Base-by-base conservation (phyloP, 1,140 invertebrate genomes). In the Telenomus remus region DNA sequence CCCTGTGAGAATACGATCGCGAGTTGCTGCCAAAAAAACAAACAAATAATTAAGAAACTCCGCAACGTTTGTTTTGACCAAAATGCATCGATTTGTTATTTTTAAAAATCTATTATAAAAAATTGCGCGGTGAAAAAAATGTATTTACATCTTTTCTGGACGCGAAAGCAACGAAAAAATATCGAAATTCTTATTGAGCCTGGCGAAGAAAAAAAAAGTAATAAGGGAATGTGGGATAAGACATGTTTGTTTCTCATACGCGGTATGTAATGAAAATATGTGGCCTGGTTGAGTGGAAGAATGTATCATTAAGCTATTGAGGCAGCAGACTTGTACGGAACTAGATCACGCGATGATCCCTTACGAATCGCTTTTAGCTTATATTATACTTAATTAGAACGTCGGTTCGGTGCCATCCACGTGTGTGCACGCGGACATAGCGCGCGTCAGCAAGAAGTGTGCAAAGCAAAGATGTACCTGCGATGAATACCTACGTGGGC, bases 381-480 rank as follows among this genome's bases (percentile, higher is more conserved):
- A 57, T 73, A 74, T 78, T 78, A 69, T 81, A 56, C 60, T 79
- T 83, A 84, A 84, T 85, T 84, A 82, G 73, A 80, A 81, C 75
- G 82, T 83, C 81, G 79, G 80, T 78, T 49, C 78, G 49, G 72
- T 79, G 77, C 69, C 71, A 78, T 79, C 39, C 70, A 61, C 56
- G 57, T 64, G 63, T 57, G 48, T 69, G n/a, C n/a, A 54, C 57
- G 39, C 37, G 44, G 14, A 44, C 11, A 39, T 50, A 7, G 56
- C 59, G 60, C 15, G 65, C 66, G 65, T 61, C 77, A 73, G 61
- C 50, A 74, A 68, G 69, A 76, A 71, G 69, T 68, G 56, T 60
- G 66, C 65, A 61, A 39, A 69, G 54, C 64, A 68, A 55, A 61
- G 60, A 56, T 70, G 35, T 55, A 70, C 66, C 66, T 72, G 74